phyloP scores from a whole-genome alignment of 2,888 invertebrate genomes.

The Zygothrica quintamaculata region DNA sequence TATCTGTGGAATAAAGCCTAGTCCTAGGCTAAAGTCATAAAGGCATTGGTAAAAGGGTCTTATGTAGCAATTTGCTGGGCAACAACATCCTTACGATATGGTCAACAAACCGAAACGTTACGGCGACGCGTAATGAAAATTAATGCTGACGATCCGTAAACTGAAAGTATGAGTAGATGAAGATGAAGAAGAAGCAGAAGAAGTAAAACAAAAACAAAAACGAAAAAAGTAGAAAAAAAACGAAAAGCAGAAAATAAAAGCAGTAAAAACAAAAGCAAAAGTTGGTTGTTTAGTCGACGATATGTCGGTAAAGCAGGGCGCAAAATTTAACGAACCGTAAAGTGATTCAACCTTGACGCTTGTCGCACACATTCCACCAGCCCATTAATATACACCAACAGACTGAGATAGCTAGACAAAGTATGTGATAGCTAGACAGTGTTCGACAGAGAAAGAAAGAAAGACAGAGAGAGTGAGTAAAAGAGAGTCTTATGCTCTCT shows the following conservation, averaged over 20 bases:
- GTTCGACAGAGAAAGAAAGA: neutral
- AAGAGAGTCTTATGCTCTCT: constrained; percentile 9
- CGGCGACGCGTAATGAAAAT: constrained; percentile 77
- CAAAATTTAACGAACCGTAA: constrained; percentile 77
- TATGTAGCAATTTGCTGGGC: constrained; percentile 54
- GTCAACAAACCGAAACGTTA: constrained; percentile 79
- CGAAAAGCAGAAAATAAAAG: constrained; percentile 50
- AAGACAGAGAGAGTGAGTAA: neutral
- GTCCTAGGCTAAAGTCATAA: constrained; percentile 37
- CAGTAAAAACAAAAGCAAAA: constrained; percentile 60
- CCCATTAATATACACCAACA: constrained; percentile 58
- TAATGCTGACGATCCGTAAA: constrained; percentile 81
- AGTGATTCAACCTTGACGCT: constrained; percentile 79
- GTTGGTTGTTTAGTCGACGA: constrained; percentile 34
- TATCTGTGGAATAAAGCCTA: constrained; percentile 12
- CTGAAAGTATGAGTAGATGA: constrained; percentile 38
- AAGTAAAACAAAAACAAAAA: constrained; percentile 8
- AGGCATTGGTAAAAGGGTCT: constrained; percentile 55
- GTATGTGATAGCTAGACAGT: neutral
- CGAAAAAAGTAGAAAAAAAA: constrained; percentile 44
- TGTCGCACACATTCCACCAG: constrained; percentile 59
- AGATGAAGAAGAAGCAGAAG: constrained; percentile 16
- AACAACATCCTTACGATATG: constrained; percentile 47
- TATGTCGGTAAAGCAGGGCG: constrained; percentile 45
- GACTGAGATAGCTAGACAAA: constrained; percentile 2